Base-by-base conservation (phyloP, 2,113 vertebrate species). In the Pycnonotus jocosus region DNA sequence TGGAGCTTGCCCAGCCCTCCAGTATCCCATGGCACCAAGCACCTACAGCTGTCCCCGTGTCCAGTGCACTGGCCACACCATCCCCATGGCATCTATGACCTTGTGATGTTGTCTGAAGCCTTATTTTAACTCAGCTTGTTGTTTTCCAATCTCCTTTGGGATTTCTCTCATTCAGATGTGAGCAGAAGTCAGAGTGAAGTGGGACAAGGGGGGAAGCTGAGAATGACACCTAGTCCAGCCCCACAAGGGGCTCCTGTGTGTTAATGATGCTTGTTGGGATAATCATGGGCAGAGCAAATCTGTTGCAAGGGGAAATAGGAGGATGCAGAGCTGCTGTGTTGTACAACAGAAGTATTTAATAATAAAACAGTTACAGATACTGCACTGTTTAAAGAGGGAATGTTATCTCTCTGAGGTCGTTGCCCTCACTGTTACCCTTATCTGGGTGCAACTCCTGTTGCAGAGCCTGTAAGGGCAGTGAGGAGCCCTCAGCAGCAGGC, bases 51-150 rank as follows among this genome's bases (percentile, higher is more conserved):
- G 8, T 45, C 68, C 53, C 18, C 2, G 1, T 38, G 66, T 31
- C 78, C 54, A 42, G 31, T 2, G 2, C 5, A 2, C 38, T 69
- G 78, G 40, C 44, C 40, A 61, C 40, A 40, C 33, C 11, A 1
- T 70, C 31, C 56, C 61, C 1, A 0, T 62, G 65, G 30, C 42
- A 37, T 47, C 9, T 33, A 1, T 1, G 0, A 48, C 20, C n/a
- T 40, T 12, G 0, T 57, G 51, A 58, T 12, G 0, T 53, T 90
- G 56, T 78, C 37, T 90, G 45, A 76, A 87, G 37, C 42, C 25
- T 79, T 74, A 27, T 50, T 93, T 74, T 87, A 72, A 80, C 50
- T 74, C 60, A 37, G 58, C 12, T 3, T 79, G 30, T 61, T 69
- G 42, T 88, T 73, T 83, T 73, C 35, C 51, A 44, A 20, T 44